Base-by-base conservation (phyloP, 2,797 vertebrate species). In the Mycteria americana region DNA sequence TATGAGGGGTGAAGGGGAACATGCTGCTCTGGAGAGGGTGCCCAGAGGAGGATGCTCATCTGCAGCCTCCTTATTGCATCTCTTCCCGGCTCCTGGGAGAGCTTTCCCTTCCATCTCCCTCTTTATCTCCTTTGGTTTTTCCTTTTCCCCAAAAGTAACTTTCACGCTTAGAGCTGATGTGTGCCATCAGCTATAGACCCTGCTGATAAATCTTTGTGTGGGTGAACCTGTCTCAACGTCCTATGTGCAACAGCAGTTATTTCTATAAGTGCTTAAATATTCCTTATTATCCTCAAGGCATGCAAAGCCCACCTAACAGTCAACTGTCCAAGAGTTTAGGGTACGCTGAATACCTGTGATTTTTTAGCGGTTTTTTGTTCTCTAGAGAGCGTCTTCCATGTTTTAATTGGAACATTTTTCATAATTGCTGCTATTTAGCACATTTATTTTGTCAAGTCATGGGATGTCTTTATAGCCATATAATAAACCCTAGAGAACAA, bases 401-500 rank as follows among this genome's bases (percentile, higher is more conserved):
- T 92, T 98, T 97, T 97, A 98, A 97, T 97, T 97, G 97, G 88
- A 97, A 72, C 93, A 90, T 97, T 97, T 98, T 97, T 97, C 97
- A 96, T 98, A 97, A 98, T 98, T 97, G 95, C 97, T 95, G 92
- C 97, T 96, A 96, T 98, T 98, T 97, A 98, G 95, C 93, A 95
- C 69, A 9, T 98, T 98, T 97, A 97, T 97, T 97, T 98, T 98
- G 97, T 98, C 98, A 98, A 98, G 97, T 97, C 96, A 81, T 72
- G 80, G 92, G 94, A 97, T 97, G 96, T 97, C 97, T 98, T 98
- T 98, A 98, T 98, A 97, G 97, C 96, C 81, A 48, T 97, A 96
- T 97, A 98, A 98, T 98, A 97, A 98, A 96, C 98, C 97, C 97
- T 94, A 51, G 98, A 98, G 97, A 98, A 97, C 97, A 96, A 97